These are phyloP conservation scores for Columba janthina DNA, from an alignment of 2,113 vertebrate species.

Conservation along the genomic window DNA sequence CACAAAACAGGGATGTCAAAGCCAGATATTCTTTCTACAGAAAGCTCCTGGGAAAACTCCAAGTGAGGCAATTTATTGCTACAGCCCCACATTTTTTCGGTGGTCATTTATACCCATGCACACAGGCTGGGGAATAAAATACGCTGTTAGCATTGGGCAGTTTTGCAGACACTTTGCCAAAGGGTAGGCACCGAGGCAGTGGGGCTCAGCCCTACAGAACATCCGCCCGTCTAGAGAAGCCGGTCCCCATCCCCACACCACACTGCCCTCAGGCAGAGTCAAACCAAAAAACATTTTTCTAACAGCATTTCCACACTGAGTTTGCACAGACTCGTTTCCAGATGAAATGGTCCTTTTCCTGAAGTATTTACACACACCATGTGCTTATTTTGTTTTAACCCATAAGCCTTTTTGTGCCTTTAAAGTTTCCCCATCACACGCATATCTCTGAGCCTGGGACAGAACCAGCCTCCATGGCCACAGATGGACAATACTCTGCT, in stretches of 20 bases:
- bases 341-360: not conserved
- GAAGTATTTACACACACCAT: accelerated
- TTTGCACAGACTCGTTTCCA: not conserved
- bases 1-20: not conserved
- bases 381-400: not conserved
- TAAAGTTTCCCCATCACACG: not conserved
- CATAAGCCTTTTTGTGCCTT: not conserved
- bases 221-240: not conserved
- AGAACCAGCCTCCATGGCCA: not conserved
- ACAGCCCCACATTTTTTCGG: accelerated
- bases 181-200: not conserved
- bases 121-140: not conserved
- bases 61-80: not conserved
- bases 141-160: not conserved
- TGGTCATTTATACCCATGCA: not conserved
- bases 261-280: not conserved
- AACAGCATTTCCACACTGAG: not conserved
- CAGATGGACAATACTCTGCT: not conserved
- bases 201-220: not conserved
- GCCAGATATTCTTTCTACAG: not conserved
- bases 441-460: not conserved
- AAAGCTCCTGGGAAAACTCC: not conserved
- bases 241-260: accelerated
- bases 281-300: not conserved
- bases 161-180: not conserved